Evolutionary conservation across 92 coral and sea anemone genomes (phyloP).

Genomic region (Actinostola sp.): DNA sequence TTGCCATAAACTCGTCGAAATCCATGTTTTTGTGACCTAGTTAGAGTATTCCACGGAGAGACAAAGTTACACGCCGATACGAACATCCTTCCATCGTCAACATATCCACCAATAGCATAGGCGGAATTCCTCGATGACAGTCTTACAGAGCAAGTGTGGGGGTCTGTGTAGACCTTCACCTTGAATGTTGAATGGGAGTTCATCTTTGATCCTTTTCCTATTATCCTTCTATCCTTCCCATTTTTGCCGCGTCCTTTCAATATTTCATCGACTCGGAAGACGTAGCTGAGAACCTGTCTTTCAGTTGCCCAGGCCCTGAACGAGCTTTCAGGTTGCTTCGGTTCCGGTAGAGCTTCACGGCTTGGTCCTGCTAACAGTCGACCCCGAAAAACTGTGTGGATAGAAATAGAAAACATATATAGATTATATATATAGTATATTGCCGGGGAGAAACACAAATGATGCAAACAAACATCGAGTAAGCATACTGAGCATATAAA

Average conservation of each 20-base stretch:
- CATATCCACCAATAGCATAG: conserved; percentile 84
- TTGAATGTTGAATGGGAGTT: conserved; percentile 1
- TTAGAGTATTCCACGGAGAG: conserved; percentile 71
- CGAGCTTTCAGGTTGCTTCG: conserved; percentile 9
- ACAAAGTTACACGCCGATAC: conserved; percentile 80
- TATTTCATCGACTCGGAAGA: conserved; percentile 24
- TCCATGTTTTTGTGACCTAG: conserved; percentile 75
- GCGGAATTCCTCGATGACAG: conserved; percentile 56
- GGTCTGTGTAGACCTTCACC: conserved; percentile 51
- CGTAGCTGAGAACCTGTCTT: conserved; percentile 21
- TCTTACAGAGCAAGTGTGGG: conserved; percentile 62
- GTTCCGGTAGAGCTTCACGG: conserved; percentile 12
- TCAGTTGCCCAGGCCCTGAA: conserved; percentile 36
- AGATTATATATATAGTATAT: no score
- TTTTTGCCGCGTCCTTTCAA: conserved; percentile 17
- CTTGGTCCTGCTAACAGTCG: conserved; percentile 21
- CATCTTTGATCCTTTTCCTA: not conserved
- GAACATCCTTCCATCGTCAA: conserved; percentile 70
- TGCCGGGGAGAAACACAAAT: no score
- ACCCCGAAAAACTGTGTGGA: conserved; percentile 33
- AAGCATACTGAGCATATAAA: no score
- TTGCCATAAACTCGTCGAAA: conserved; percentile 66
- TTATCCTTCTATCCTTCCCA: conserved; percentile 4
- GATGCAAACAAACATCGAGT: no score
- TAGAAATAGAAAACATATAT: not conserved